A percentile compares a stretch with the other conserved stretches of the same genome.
These are phyloP conservation scores for Drosophila takahashii DNA, from an alignment of 1,140 invertebrate species.

Conservation along the genomic window DNA sequence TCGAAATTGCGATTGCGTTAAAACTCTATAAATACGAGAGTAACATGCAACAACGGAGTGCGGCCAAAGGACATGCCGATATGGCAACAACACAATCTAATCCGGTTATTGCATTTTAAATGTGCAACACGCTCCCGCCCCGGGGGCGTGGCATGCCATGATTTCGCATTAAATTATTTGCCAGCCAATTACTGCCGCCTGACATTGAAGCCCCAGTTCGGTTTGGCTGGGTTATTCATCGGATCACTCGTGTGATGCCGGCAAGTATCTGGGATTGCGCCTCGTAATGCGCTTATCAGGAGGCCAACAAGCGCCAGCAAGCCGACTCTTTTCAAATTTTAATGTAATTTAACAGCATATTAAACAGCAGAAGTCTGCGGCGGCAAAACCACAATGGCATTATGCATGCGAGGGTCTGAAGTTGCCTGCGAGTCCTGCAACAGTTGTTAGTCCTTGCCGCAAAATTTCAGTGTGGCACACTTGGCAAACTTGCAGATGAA, in stretches of 20 bases:
- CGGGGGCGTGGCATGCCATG: slow-evolving; percentile 24
- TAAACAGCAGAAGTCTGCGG: slow-evolving; percentile 73
- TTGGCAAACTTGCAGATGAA: slow-evolving; percentile 42
- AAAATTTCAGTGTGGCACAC: slow-evolving; percentile 52
- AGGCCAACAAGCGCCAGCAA: slow-evolving; percentile 33
- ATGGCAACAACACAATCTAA: slow-evolving; percentile 79
- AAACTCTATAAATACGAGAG: slow-evolving; percentile 84
- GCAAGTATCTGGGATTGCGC: slow-evolving; percentile 5
- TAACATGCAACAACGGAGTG: slow-evolving; percentile 66
- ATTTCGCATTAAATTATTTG: slow-evolving; percentile 55
- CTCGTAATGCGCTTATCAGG: slow-evolving; percentile 72
- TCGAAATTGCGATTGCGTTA: slow-evolving; percentile 83
- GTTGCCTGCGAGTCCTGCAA: slow-evolving; percentile 48
- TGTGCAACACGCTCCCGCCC: slow-evolving; percentile 58
- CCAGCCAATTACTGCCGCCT: slow-evolving; percentile 49
- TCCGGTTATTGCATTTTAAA: slow-evolving; percentile 83
- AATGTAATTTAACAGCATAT: slow-evolving; percentile 82
- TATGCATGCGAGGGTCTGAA: slow-evolving; percentile 3
- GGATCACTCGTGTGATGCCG: slow-evolving; percentile 6
- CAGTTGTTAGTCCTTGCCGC: slow-evolving; percentile 61
- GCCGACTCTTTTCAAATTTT: slow-evolving; percentile 68
- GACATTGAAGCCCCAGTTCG: slow-evolving; percentile 33
- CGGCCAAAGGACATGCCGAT: slow-evolving; percentile 66
- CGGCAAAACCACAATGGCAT: slow-evolving; percentile 21
- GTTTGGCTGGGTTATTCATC: slow-evolving; percentile 4